A percentile compares a stretch with the other conserved stretches of the same genome.
phyloP scores from a whole-genome alignment of 1,140 invertebrate genomes.

The Papilio aristodemus region DNA sequence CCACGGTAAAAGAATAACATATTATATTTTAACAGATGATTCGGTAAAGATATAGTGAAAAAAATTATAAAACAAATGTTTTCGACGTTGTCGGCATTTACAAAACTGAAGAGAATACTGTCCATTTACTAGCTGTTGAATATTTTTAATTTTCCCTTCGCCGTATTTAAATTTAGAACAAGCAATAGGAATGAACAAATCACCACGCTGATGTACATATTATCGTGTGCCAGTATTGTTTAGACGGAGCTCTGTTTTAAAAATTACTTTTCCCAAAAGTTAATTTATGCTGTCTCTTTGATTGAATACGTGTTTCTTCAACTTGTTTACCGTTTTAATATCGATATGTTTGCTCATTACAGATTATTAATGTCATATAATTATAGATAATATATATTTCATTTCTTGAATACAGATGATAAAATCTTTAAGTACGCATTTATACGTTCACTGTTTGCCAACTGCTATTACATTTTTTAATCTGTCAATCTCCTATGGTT shows the following conservation, averaged over 20 bases:
- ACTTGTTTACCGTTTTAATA: background rate
- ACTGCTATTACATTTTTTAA: conserved; percentile 6
- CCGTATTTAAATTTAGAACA: conserved; percentile 7
- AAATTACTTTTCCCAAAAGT: background rate
- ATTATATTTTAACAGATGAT: too few relatives aligned
- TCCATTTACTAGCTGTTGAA: background rate
- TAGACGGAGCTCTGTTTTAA: background rate
- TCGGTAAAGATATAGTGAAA: too few relatives aligned
- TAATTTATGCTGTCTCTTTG: too few relatives aligned
- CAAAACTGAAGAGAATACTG: too few relatives aligned
- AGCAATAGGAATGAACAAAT: background rate
- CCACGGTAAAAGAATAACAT: too few relatives aligned
- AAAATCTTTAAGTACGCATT: background rate
- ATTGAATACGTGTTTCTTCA: too few relatives aligned
- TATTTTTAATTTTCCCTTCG: background rate
- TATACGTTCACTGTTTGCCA: conserved; percentile 10
- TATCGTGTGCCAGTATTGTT: conserved; percentile 14
- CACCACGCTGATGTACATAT: background rate
- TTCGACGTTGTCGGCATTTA: too few relatives aligned
- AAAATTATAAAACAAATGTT: too few relatives aligned
- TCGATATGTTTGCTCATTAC: background rate
- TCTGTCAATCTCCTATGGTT: background rate
- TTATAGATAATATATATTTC: background rate
- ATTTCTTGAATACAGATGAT: conserved; percentile 2
- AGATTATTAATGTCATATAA: background rate